Percentiles rank a stretch among this genome's conserved stretches.
Evolutionary conservation across 2,888 invertebrate genomes (phyloP).

Genomic region (Lepidocyrtoides sp.): DNA sequence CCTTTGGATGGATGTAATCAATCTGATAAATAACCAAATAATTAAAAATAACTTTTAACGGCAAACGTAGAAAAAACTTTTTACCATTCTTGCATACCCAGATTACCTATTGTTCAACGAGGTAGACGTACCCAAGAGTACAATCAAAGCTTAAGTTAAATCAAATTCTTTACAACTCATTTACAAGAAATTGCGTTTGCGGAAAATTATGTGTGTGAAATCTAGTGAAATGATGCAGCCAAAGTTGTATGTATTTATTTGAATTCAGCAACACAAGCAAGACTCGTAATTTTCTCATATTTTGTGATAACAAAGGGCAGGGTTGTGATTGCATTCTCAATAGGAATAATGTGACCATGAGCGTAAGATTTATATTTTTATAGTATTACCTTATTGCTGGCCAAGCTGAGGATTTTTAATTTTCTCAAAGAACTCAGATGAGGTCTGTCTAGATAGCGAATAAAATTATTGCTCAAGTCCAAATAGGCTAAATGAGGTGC

Average conservation of each 20-base stretch:
- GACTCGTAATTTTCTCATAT: neutral
- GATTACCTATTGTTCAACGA: too few relatives aligned
- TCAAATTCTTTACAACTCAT: neutral
- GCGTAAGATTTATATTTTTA: neutral
- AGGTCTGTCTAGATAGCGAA: slow-evolving; percentile 71
- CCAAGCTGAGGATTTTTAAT: slow-evolving; percentile 79
- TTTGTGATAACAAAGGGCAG: neutral
- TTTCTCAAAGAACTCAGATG: slow-evolving; percentile 77
- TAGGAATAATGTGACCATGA: neutral
- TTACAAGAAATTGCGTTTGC: neutral
- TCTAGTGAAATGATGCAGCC: too few relatives aligned
- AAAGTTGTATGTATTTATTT: too few relatives aligned
- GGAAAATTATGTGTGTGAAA: too few relatives aligned
- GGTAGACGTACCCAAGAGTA: neutral
- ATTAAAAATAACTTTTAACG: too few relatives aligned
- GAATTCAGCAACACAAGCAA: too few relatives aligned
- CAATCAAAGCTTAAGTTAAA: neutral
- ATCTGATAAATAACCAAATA: slow-evolving; percentile 77
- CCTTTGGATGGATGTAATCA: slow-evolving; percentile 76
- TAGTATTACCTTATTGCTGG: slow-evolving; percentile 81
- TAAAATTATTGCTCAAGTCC: slow-evolving; percentile 81
- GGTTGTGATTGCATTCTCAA: neutral
- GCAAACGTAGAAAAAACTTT: too few relatives aligned
- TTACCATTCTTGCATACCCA: too few relatives aligned
- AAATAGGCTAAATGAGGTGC: slow-evolving; percentile 68